phyloP scores from a whole-genome alignment of 2,888 invertebrate species.

The Megalurothrips usitatus region DNA sequence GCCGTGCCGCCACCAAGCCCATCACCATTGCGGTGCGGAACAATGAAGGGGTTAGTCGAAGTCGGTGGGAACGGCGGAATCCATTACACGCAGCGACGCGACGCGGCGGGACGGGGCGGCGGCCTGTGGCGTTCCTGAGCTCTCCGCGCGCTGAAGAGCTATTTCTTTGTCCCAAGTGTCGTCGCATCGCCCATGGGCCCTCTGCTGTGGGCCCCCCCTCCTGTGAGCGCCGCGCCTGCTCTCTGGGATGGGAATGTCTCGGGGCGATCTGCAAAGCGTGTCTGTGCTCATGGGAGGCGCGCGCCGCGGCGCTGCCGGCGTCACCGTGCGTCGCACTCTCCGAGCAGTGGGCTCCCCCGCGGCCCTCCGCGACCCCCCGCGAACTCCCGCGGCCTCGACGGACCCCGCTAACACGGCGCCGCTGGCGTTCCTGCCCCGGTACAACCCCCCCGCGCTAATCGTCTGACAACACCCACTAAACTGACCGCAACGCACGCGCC shows the following conservation, averaged over 20 bases:
- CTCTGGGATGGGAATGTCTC: slow-evolving; percentile 2
- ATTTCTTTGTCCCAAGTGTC: slow-evolving; percentile 17
- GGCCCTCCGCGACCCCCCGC: no score
- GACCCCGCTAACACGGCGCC: no score
- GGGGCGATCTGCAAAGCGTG: not conserved
- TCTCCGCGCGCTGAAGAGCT: not conserved
- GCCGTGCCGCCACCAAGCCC: not conserved
- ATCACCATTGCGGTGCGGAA: not conserved
- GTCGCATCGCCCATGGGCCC: not conserved
- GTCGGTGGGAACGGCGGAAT: slow-evolving; percentile 4
- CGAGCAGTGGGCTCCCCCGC: no score
- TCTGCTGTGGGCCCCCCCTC: no score
- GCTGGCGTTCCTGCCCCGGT: no score
- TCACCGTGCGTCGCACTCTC: no score
- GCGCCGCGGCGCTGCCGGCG: no score
- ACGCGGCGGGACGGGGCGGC: not conserved
- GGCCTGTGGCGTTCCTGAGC: not conserved
- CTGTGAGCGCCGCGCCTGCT: not conserved
- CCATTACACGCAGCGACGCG: not conserved
- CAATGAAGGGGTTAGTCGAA: slow-evolving; percentile 7
- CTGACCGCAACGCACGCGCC: no score
- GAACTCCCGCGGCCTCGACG: no score
- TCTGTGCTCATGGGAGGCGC: no score
- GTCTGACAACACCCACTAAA: no score
- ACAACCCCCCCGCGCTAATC: no score